A percentile compares a stretch with the other conserved stretches of the same genome.
These are phyloP conservation scores for Lates japonicus DNA, from an alignment of 2,797 vertebrate genomes.

Conservation along the genomic window DNA sequence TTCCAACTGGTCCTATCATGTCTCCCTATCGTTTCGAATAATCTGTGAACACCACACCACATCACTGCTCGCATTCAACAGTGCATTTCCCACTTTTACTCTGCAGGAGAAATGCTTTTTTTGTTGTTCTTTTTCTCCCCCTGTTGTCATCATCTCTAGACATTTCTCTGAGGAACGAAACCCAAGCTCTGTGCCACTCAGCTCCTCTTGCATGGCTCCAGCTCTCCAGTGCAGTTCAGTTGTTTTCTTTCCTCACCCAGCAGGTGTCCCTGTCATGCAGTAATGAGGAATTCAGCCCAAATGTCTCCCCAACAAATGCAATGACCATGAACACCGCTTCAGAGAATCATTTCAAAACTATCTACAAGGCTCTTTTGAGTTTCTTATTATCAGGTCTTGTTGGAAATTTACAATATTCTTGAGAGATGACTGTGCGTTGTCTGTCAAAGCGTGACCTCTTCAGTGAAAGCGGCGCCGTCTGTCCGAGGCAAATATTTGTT, in stretches of 20 bases:
- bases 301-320: slow-evolving; percentile 58
- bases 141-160: slow-evolving; percentile 51
- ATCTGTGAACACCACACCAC: background rate
- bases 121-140: background rate
- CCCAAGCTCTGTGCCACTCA: slow-evolving; percentile 48
- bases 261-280: slow-evolving; percentile 84
- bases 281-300: slow-evolving; percentile 71
- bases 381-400: slow-evolving; percentile 26
- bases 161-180: slow-evolving; percentile 57
- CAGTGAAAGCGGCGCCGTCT: slow-evolving; percentile 17
- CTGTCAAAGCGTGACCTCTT: slow-evolving; percentile 32
- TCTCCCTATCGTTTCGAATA: slow-evolving; percentile 13
- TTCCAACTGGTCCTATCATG: slow-evolving; percentile 15
- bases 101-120: slow-evolving; percentile 5
- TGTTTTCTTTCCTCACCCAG: slow-evolving; percentile 80
- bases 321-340: slow-evolving; percentile 55
- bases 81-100: slow-evolving; percentile 23
- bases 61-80: slow-evolving; percentile 14
- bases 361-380: slow-evolving; percentile 43
- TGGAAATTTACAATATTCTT: slow-evolving; percentile 27
- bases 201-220: slow-evolving; percentile 44
- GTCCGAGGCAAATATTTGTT: slow-evolving; percentile 46
- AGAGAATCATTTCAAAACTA: slow-evolving; percentile 64
- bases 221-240: slow-evolving; percentile 49
- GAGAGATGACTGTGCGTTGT: slow-evolving; percentile 23